Evolutionary conservation across 2,888 invertebrate genomes (phyloP).

Genomic region (Noctua janthe): DNA sequence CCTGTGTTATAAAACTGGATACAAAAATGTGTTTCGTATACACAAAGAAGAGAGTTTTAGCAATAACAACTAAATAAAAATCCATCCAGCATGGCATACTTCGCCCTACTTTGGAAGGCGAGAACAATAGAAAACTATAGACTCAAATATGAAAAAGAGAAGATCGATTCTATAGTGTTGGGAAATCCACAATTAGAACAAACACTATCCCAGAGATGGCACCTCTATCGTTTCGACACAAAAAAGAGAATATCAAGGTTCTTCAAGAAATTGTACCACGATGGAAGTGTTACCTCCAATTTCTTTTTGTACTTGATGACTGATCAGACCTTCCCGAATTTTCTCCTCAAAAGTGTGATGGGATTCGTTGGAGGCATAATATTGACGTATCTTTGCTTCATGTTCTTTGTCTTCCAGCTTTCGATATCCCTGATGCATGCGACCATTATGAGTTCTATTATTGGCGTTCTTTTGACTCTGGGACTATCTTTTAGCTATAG

Average conservation of each 20-base stretch:
- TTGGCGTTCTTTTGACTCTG: constrained; percentile 92
- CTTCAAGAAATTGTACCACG: constrained; percentile 82
- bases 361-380: constrained; percentile 92
- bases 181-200: constrained; percentile 82
- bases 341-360: constrained; percentile 91
- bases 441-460: constrained; percentile 91
- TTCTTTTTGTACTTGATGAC: constrained; percentile 79
- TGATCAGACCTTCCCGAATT: constrained; percentile 90
- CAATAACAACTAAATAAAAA: constrained; percentile 59
- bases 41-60: constrained; percentile 54
- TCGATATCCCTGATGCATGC: constrained; percentile 91
- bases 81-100: constrained; percentile 86
- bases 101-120: constrained; percentile 90
- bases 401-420: constrained; percentile 92
- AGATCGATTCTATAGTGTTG: constrained; percentile 88
- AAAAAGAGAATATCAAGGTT: constrained; percentile 82
- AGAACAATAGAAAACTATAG: constrained; percentile 87
- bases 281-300: constrained; percentile 79
- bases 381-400: constrained; percentile 92
- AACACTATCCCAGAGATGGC: constrained; percentile 86
- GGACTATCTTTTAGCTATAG: constrained; percentile 92
- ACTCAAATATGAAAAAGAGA: constrained; percentile 89
- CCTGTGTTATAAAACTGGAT: constrained; percentile 5
- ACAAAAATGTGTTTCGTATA: constrained; percentile 62
- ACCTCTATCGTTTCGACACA: constrained; percentile 82